Percentiles rank a stretch among this genome's conserved stretches.
These are phyloP conservation scores for Megaceryle alcyon DNA, from an alignment of 2,797 vertebrate species.

Conservation along the genomic window DNA sequence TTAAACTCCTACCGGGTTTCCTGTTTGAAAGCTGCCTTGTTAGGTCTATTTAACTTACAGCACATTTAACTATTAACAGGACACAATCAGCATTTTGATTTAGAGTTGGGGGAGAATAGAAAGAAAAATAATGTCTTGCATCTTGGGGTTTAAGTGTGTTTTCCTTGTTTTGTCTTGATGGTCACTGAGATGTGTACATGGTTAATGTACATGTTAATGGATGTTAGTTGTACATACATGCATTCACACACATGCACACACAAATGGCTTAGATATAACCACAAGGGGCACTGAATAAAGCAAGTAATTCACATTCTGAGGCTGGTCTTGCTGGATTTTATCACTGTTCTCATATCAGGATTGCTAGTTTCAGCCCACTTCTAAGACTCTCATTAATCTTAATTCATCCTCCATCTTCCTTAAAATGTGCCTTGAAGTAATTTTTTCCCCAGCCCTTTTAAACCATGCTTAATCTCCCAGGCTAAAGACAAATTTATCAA, in stretches of 20 bases:
- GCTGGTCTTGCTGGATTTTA: slow-evolving; percentile 50
- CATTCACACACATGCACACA: not conserved
- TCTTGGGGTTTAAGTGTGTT: not conserved
- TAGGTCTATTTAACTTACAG: slow-evolving; percentile 40
- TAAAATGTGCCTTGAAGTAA: slow-evolving; percentile 50
- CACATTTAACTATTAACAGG: slow-evolving; percentile 32
- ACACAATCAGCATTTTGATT: slow-evolving; percentile 14
- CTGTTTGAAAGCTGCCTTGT: slow-evolving; percentile 49
- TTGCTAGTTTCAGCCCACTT: slow-evolving; percentile 51
- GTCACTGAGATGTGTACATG: not conserved
- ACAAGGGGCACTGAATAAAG: slow-evolving; percentile 13
- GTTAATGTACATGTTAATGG: not conserved
- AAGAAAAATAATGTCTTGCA: not conserved
- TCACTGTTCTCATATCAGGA: slow-evolving; percentile 51
- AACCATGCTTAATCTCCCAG: slow-evolving; percentile 43
- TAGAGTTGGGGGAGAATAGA: not conserved
- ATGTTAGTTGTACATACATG: not conserved
- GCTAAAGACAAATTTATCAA: slow-evolving; percentile 63
- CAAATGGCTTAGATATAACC: not conserved
- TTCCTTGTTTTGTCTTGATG: not conserved
- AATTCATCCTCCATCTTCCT: slow-evolving; percentile 59
- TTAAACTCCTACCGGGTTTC: slow-evolving; percentile 51
- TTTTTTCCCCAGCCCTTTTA: slow-evolving; percentile 58
- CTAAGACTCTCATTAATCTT: slow-evolving; percentile 70
- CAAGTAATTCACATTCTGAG: slow-evolving; percentile 60